Evolutionary conservation across 1,140 invertebrate species (phyloP).

Genomic region (Babylonia areolata): DNA sequence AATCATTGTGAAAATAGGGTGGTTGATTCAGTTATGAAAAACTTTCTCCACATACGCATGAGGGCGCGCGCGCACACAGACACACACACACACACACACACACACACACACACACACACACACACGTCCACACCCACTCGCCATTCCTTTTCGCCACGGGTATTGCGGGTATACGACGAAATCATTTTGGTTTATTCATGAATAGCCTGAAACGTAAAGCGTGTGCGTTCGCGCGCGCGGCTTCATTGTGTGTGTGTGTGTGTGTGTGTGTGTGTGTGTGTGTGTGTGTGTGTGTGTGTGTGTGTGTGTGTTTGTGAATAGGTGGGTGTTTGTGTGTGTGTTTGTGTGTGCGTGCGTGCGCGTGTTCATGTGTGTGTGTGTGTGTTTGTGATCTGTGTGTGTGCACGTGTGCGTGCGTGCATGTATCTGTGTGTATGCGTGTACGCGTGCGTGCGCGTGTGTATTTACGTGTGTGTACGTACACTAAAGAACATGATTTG

Average conservation of each 20-base stretch:
- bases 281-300: background rate
- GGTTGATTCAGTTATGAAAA: too few relatives aligned
- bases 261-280: background rate
- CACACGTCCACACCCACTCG: background rate
- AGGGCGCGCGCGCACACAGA: background rate
- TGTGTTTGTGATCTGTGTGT: background rate
- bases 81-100: background rate
- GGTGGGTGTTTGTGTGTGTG: background rate
- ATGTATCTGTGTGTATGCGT: constrained; percentile 13
- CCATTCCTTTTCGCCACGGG: too few relatives aligned
- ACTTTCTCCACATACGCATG: too few relatives aligned
- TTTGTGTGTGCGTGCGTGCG: background rate
- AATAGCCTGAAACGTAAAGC: too few relatives aligned
- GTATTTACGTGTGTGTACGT: background rate
- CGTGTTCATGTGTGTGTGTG: background rate
- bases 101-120: background rate
- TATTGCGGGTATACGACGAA: background rate
- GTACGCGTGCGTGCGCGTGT: constrained; percentile 19
- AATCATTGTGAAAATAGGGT: background rate
- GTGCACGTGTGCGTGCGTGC: background rate
- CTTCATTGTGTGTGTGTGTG: background rate
- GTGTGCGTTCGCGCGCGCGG: too few relatives aligned
- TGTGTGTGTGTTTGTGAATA: background rate
- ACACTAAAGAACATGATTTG: background rate
- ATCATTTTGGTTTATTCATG: background rate